Conservation (phyloP, 2,888 invertebrate genomes). For the Patella depressa region DNA sequence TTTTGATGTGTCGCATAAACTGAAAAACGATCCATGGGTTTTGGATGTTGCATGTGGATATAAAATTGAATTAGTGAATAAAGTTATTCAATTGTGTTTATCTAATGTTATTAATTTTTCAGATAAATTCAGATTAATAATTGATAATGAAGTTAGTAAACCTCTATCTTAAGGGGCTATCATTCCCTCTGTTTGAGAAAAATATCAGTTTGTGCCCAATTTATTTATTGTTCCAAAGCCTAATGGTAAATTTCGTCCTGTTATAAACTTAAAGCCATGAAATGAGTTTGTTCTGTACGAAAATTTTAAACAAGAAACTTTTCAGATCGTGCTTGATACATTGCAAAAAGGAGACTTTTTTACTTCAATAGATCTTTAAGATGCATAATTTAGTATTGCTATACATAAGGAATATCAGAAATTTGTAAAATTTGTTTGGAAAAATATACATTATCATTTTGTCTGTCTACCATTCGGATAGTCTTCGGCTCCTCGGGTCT, state of each 20-base stretch:
- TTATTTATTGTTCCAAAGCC: neutral
- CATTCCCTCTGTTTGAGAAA: neutral
- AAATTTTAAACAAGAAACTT: slow-evolving; percentile 3
- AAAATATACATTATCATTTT: slow-evolving; percentile 21
- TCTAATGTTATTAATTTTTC: neutral
- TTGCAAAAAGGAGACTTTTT: neutral
- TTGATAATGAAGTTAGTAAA: neutral
- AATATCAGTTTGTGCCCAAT: neutral
- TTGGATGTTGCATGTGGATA: neutral
- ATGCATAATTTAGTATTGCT: neutral
- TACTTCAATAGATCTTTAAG: neutral
- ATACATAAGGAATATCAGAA: too few relatives aligned
- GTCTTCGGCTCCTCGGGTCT: slow-evolving; percentile 28
- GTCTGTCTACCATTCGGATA: slow-evolving; percentile 31
- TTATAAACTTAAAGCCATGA: neutral
- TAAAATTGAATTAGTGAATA: neutral
- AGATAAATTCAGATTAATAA: neutral
- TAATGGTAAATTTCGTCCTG: neutral
- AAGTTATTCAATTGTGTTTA: neutral
- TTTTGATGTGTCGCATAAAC: neutral
- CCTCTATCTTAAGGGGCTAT: neutral
- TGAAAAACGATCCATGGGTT: neutral
- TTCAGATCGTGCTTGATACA: neutral
- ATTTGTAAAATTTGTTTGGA: slow-evolving; percentile 23
- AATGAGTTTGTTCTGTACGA: neutral